Base-by-base conservation (phyloP, 2,113 vertebrate species). In the Psettodes erumei region DNA sequence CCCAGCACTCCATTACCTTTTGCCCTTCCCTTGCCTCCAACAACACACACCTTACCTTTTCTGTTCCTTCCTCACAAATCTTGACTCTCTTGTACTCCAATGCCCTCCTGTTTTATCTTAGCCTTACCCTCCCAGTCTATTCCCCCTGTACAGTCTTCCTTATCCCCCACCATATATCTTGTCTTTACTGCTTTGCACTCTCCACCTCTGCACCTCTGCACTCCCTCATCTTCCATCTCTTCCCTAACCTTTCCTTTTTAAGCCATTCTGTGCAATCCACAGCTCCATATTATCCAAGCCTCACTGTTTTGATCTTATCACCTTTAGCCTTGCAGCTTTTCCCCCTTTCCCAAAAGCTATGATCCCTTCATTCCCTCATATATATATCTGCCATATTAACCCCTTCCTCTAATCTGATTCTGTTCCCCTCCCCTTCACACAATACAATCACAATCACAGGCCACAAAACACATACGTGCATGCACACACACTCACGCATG, bases 21-120 rank as follows among this genome's bases (percentile, higher is more conserved):
- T 95, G 95, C 95, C 95, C 93, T 95, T 94, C 95, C 94, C 95
- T 59, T n/a, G 8, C 43, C 58, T 69, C 59, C 35, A 51, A 58
- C 21, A 62, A 42, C 56, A 38, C 47, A 50, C 47, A 67, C 51
- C 51, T 50, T 66, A 37, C 25, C 33, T 55, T 33, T 77, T 48
- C 62, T 55, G 59, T 45, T 68, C 16, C 55, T 62, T 48, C 66
- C 71, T 47, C 54, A 18, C 15, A 35, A 45, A 23, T 33, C 64
- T 30, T 38, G 42, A 56, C 45, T 68, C 35, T 37, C 56, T 74
- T 54, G 33, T 53, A 66, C 45, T 69, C 58, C 33, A 56, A 61
- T 43, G 25, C n/a, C n/a, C 64, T 86, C 27, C 66, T 63, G 54
- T 72, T 82, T 83, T 76, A 43, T 74, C 82, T 77, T 51, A 75